Evolutionary conservation across 2,797 vertebrate genomes (phyloP), one percentile per base, ranked within the genome.

Genomic region (Chanos chanos): DNA sequence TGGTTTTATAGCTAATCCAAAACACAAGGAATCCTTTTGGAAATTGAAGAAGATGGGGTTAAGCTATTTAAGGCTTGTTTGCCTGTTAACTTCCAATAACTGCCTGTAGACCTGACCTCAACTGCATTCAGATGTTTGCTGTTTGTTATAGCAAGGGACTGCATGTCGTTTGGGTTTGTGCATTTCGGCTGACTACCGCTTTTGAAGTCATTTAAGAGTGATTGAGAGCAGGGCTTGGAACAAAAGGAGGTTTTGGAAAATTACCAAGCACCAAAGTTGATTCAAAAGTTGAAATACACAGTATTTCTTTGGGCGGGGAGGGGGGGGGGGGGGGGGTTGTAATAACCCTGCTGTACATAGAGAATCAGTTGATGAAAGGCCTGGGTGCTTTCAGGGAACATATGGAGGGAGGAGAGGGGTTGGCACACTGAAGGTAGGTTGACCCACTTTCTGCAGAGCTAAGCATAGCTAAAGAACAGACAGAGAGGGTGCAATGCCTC

Each of bases 31-130:
- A 68, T 69, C 39, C 33, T 54, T 72, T 40, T 60, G 50, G 69
- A 66, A 69, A 63, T 10, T 9, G 43, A 41, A 36, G 55, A 47
- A 74, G 57, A 58, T 57, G 5, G 12, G 51, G 55, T 58, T 8
- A 52, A 59, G 63, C 47, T 70, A 70, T 70, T 75, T 72, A 67
- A 55, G 53, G 62, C 59, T 53, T 66, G 44, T 70, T 74, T 63
- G 52, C 47, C 58, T 68, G 68, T 73, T 68, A 75, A 68, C 66
- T 73, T 65, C 61, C 63, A 63, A 61, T 67, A 64, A 59, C 44
- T 54, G 60, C 63, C 62, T 59, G 28, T 52, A 55, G 55, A 28
- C 55, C 18, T 54, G 28, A 63, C 16, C 50, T 74, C 58, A 66
- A 70, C 59, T 69, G 44, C 41, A 60, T 63, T 71, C 70, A 69